Conservation (phyloP, 53 echinoderm and acorn worm species). For the Paelopatides confundens region DNA sequence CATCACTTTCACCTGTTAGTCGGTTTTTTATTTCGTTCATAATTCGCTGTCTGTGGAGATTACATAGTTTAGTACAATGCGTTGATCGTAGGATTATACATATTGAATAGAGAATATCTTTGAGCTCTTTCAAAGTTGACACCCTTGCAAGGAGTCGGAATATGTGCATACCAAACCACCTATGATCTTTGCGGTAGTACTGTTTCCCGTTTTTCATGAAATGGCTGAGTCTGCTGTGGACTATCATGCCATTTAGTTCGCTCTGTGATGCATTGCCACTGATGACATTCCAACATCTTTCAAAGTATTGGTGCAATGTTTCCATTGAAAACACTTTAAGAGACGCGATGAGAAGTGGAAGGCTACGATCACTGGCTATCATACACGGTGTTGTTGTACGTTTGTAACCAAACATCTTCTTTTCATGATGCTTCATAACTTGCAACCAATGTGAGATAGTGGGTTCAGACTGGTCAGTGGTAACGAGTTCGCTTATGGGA, state of each 20-base stretch:
- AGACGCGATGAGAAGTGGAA: background rate
- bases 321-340: background rate
- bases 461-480: background rate
- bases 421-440: background rate
- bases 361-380: background rate
- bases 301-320: background rate
- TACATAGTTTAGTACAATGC: background rate
- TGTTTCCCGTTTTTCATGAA: slow-evolving; percentile 26
- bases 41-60: background rate
- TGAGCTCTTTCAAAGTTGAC: background rate
- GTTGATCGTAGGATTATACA: background rate
- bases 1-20: too few relatives aligned
- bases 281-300: background rate
- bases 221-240: background rate
- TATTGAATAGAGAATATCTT: background rate
- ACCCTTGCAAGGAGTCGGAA: background rate
- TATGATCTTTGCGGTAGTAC: background rate
- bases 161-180: background rate
- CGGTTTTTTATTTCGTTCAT: background rate
- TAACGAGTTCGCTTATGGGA: background rate
- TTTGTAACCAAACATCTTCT: background rate
- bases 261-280: background rate
- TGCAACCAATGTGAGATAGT: slow-evolving; percentile 5
- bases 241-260: background rate
- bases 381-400: background rate